Conservation (phyloP, 1,140 invertebrate species). For the Drosophila tani region DNA sequence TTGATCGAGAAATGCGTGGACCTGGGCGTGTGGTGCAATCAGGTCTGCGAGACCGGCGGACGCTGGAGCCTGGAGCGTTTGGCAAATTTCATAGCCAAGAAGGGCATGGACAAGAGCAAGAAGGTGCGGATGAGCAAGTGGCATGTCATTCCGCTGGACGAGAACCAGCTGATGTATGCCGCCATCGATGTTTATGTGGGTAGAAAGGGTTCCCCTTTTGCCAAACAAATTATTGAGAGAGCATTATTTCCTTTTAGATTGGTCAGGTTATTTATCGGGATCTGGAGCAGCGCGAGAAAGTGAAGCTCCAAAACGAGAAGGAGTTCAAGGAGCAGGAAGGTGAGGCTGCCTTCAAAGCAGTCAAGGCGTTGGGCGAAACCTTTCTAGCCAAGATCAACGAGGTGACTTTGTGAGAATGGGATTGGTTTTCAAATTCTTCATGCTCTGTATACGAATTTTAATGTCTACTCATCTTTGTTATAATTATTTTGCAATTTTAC, state of each 20-base stretch:
- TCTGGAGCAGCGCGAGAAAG: constrained; percentile 66
- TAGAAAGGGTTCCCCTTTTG: constrained; percentile 4
- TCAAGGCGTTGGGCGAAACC: constrained; percentile 69
- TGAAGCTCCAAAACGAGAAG: constrained; percentile 59
- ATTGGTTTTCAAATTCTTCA: not conserved
- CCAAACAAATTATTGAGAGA: not conserved
- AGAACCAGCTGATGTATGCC: constrained; percentile 87
- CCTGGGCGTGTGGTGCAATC: constrained; percentile 87
- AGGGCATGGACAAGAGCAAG: constrained; percentile 86
- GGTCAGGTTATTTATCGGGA: constrained; percentile 80
- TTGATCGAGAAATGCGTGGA: constrained; percentile 88
- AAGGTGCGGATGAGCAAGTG: constrained; percentile 88
- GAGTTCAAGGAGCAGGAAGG: constrained; percentile 80
- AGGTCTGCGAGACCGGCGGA: constrained; percentile 85
- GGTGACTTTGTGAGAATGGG: constrained; percentile 40
- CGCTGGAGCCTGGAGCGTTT: constrained; percentile 88
- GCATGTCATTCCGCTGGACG: constrained; percentile 86
- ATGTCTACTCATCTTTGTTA: not conserved
- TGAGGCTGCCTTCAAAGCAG: constrained; percentile 73
- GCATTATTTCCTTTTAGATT: constrained; percentile 53
- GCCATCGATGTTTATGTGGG: constrained; percentile 89
- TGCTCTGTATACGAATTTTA: not conserved
- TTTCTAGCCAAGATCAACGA: constrained; percentile 65
- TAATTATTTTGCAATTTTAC: not conserved
- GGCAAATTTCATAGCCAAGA: constrained; percentile 86